phyloP scores from a whole-genome alignment of 2,888 invertebrate species.

The Maniola hyperantus region DNA sequence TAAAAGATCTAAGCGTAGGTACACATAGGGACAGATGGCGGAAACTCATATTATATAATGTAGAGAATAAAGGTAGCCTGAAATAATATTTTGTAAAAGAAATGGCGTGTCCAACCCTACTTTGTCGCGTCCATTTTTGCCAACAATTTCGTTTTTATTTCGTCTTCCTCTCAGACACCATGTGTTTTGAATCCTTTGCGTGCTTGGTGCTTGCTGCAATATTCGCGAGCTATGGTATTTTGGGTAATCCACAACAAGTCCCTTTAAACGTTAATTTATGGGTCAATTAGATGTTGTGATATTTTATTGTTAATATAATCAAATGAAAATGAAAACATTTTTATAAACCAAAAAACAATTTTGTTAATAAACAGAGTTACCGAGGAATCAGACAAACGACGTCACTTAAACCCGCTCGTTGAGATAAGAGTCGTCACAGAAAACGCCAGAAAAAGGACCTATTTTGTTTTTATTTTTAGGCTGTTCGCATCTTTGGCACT shows the following conservation, averaged over 20 bases:
- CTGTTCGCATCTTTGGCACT: background rate
- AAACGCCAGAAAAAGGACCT: background rate
- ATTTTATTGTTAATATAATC: no score
- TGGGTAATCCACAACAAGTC: background rate
- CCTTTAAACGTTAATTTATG: background rate
- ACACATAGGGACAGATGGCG: no score
- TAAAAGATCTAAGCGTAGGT: no score
- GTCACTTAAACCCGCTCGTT: background rate
- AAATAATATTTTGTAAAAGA: background rate
- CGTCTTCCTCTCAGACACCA: background rate
- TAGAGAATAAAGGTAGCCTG: no score
- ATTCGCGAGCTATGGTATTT: background rate
- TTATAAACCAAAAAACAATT: no score
- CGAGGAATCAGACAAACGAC: conserved; percentile 1
- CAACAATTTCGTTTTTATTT: conserved; percentile 12
- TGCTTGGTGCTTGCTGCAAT: background rate
- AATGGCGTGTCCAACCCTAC: conserved; percentile 6
- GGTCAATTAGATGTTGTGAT: no score
- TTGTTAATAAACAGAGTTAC: background rate
- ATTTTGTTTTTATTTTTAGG: background rate
- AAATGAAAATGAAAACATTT: no score
- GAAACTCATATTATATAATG: no score
- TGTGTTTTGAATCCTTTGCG: conserved; percentile 8
- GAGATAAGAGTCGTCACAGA: background rate
- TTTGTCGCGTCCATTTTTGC: background rate